These are phyloP conservation scores for Taxidea taxus DNA, from an alignment of 2,113 vertebrate species.

Conservation along the genomic window DNA sequence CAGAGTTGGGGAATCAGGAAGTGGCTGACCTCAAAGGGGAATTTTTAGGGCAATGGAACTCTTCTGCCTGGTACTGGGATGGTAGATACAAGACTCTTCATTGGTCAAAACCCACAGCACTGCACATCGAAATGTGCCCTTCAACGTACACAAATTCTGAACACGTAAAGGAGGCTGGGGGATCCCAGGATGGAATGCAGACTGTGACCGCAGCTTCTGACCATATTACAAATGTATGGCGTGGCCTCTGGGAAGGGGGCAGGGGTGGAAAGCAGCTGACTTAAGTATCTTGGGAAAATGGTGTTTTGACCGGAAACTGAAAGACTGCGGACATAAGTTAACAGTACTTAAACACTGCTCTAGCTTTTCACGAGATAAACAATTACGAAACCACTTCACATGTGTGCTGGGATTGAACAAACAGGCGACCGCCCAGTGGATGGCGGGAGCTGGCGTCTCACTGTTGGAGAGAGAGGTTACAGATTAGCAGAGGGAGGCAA, in stretches of 20 bases:
- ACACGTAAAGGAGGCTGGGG: not conserved
- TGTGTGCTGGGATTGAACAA: not conserved
- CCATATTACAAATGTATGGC: not conserved
- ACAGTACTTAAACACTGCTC: not conserved
- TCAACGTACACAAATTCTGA: not conserved
- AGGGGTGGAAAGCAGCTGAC: not conserved
- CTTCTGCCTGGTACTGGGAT: not conserved
- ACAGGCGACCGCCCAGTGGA: fast-evolving
- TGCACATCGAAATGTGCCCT: not conserved
- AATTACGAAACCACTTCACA: not conserved
- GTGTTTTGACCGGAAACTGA: not conserved
- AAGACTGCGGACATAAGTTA: not conserved
- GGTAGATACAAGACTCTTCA: not conserved
- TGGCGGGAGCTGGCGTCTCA: not conserved
- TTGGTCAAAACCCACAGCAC: not conserved
- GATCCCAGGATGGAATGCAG: not conserved
- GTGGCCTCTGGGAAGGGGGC: not conserved
- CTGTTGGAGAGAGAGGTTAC: not conserved
- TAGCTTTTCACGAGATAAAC: not conserved
- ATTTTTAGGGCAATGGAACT: not conserved
- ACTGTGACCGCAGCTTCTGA: not conserved
- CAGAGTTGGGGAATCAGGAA: too few relatives aligned
- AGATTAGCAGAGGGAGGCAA: fast-evolving
- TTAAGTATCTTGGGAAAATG: not conserved
- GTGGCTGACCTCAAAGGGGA: too few relatives aligned